Percentiles rank a stretch among this genome's conserved stretches.
These are phyloP conservation scores for Oncorhynchus tshawytscha DNA, from an alignment of 2,113 vertebrate genomes.

Conservation along the genomic window DNA sequence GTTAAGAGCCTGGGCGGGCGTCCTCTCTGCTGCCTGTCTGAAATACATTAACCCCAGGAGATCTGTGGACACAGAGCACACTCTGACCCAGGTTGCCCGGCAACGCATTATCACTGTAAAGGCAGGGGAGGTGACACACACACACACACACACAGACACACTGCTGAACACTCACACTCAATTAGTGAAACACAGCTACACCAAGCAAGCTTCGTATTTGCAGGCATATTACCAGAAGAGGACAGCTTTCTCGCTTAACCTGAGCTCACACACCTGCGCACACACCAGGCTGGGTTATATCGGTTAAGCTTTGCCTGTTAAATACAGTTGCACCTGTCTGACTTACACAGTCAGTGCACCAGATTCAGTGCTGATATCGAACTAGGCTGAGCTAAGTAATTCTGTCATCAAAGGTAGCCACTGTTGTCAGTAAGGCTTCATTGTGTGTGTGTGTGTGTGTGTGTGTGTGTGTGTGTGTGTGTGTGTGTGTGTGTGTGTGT, in stretches of 20 bases:
- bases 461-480: not conserved
- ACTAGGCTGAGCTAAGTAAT: slow-evolving; percentile 44
- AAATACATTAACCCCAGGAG: slow-evolving; percentile 1
- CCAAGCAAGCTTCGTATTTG: slow-evolving; percentile 62
- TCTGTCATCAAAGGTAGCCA: slow-evolving; percentile 46
- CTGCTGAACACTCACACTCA: slow-evolving; percentile 69
- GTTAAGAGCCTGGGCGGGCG: slow-evolving; percentile 6
- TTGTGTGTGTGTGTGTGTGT: slow-evolving; percentile 23
- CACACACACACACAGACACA: not conserved
- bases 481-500: not conserved
- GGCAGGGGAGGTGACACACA: not conserved
- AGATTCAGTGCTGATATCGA: slow-evolving; percentile 25
- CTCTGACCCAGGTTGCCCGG: not conserved
- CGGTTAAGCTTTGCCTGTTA: slow-evolving; percentile 45
- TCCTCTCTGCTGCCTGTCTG: slow-evolving; percentile 1
- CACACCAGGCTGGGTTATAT: slow-evolving; percentile 14
- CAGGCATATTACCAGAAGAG: slow-evolving; percentile 80
- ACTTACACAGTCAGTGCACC: slow-evolving; percentile 42
- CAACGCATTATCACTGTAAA: not conserved
- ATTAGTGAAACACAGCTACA: slow-evolving; percentile 82
- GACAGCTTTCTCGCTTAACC: slow-evolving; percentile 67
- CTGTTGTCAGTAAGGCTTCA: slow-evolving; percentile 49
- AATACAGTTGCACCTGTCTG: slow-evolving; percentile 61
- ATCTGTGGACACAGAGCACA: not conserved
- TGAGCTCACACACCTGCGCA: slow-evolving; percentile 4